Evolutionary conservation across 2,797 vertebrate genomes (phyloP).

Genomic region (Simalia tracyae): DNA sequence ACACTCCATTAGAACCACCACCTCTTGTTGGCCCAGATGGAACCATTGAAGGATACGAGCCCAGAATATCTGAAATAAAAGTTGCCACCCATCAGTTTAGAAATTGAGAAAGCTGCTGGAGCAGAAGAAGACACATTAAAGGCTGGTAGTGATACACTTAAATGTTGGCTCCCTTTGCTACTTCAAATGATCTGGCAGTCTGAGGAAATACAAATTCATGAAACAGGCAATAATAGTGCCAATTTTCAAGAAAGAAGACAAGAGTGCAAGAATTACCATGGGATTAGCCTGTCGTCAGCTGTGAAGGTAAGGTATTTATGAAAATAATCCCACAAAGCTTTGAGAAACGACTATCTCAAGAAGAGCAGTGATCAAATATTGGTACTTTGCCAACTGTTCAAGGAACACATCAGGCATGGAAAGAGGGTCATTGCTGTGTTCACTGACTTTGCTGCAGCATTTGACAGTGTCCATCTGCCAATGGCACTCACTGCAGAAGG

Average conservation of each 20-base stretch:
- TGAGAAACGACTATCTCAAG: background rate
- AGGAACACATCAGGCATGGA: background rate
- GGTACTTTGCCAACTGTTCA: background rate
- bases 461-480: background rate
- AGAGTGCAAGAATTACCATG: background rate
- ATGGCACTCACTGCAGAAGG: background rate
- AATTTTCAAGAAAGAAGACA: background rate
- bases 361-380: background rate
- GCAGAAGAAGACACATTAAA: background rate
- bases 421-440: background rate
- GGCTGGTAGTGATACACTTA: background rate
- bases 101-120: background rate
- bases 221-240: background rate
- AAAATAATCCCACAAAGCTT: background rate
- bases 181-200: background rate
- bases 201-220: background rate
- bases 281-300: background rate
- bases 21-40: background rate
- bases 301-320: background rate
- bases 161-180: background rate
- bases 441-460: too few relatives aligned
- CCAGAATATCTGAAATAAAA: background rate
- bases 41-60: background rate
- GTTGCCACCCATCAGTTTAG: background rate
- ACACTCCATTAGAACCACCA: background rate